A percentile compares a stretch with the other conserved stretches of the same genome.
These are phyloP conservation scores for Formica selysi DNA, from an alignment of 1,140 invertebrate genomes.

Conservation along the genomic window DNA sequence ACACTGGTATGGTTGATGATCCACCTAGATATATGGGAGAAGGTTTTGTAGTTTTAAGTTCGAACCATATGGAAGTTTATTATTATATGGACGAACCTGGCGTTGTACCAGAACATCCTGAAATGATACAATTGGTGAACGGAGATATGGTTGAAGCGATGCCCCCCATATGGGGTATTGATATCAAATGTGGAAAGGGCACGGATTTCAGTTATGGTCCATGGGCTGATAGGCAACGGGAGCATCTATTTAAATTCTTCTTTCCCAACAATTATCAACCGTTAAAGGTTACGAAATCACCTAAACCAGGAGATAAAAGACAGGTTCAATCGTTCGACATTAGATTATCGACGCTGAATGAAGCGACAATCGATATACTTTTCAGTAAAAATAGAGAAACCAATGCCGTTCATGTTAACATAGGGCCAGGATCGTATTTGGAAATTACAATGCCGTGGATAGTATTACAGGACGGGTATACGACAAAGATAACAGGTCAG, in stretches of 20 bases:
- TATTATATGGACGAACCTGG: slow-evolving; percentile 98
- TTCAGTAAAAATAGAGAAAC: slow-evolving; percentile 99
- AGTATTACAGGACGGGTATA: slow-evolving; percentile 93
- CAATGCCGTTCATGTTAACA: slow-evolving; percentile 97
- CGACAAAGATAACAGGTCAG: slow-evolving; percentile 96
- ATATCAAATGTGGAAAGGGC: slow-evolving; percentile 98
- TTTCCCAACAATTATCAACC: slow-evolving; percentile 96
- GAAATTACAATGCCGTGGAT: slow-evolving; percentile 98
- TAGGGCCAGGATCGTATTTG: slow-evolving; percentile 96
- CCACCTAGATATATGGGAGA: slow-evolving; percentile 99
- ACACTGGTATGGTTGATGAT: slow-evolving; percentile 97
- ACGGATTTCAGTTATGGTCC: slow-evolving; percentile 99
- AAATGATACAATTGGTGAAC: slow-evolving; percentile 96
- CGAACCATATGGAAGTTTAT: slow-evolving; percentile 97
- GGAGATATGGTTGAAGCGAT: slow-evolving; percentile 97
- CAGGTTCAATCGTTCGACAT: slow-evolving; percentile 97
- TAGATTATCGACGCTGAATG: slow-evolving; percentile 95
- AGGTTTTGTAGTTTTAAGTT: slow-evolving; percentile 98
- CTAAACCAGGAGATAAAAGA: slow-evolving; percentile 94
- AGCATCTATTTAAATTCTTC: slow-evolving; percentile 98
- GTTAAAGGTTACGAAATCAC: slow-evolving; percentile 91
- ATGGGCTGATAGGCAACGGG: slow-evolving; percentile 98
- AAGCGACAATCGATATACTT: slow-evolving; percentile 97
- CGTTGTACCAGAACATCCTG: slow-evolving; percentile 95
- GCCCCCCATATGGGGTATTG: slow-evolving; percentile 97